Evolutionary conservation across 2,888 invertebrate species (phyloP).

Genomic region (Drosophila fulvimacula): DNA sequence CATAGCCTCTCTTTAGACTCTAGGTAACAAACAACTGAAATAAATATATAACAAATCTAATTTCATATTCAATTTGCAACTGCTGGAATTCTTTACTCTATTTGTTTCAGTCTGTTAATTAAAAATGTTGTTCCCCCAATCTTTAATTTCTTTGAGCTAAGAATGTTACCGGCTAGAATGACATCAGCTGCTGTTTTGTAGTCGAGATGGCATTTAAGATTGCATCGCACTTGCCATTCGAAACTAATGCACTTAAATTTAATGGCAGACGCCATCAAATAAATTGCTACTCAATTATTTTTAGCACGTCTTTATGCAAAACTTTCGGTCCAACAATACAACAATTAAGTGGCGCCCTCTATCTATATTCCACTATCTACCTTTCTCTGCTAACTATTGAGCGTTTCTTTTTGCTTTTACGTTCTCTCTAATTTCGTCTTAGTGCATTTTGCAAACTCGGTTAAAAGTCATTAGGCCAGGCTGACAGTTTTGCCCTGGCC

Average conservation of each 20-base stretch:
- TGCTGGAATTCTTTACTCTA: neutral
- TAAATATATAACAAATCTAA: too few species aligned
- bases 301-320: conserved; percentile 59
- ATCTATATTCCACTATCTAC: neutral
- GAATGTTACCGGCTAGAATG: conserved; percentile 5
- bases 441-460: conserved; percentile 68
- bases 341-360: conserved; percentile 63
- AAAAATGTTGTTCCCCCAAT: neutral
- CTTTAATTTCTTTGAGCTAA: neutral
- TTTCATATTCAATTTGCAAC: neutral
- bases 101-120: conserved; percentile 2
- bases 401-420: conserved; percentile 4
- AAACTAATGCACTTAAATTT: conserved; percentile 49
- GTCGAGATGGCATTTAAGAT: conserved; percentile 35
- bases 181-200: conserved; percentile 24
- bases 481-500: conserved; percentile 37
- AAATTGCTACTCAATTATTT: conserved; percentile 60
- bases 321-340: conserved; percentile 59
- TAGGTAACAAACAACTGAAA: too few species aligned
- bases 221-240: conserved; percentile 35
- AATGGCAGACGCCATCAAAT: conserved; percentile 41
- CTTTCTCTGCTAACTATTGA: conserved; percentile 29
- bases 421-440: conserved; percentile 9
- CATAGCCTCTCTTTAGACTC: too few species aligned
- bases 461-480: conserved; percentile 77